Evolutionary conservation across 1,140 invertebrate genomes (phyloP), one percentile per base, ranked within the genome.

Genomic region (Drosophila insularis): DNA sequence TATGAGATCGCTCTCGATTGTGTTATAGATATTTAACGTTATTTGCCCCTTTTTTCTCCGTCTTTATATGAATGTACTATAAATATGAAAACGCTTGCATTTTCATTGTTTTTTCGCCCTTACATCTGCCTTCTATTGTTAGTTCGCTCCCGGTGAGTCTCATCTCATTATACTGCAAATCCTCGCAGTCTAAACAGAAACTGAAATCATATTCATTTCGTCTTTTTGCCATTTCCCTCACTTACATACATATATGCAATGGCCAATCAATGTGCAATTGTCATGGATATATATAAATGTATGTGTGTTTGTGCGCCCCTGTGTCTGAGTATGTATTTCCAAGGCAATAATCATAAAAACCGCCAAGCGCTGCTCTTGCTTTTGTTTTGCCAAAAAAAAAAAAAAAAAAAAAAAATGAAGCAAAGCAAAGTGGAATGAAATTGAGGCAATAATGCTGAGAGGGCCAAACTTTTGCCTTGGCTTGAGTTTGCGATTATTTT

Each of bases 341-440:
- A 71, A 78, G 59, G 81, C 82, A 86, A 86, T 86, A 86, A 87
- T 87, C 82, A 86, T 86, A 86, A 86, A 86, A 86, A 87, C 82
- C 81, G 81, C 68, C 78, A 86, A 86, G 71, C 68, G 68, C 63
- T 86, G 87, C 81, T 80, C 56, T 75, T 70, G 58, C 40, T 68
- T 79, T 67, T 85, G 39, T 68, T 54, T 58, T 63, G 60, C 60
- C 40, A 46, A 19, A 60, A 39, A 56, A 23, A 39, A 59, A 7
- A 39, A 32, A 39, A 19, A 31, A 59, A 59, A 58, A 10, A 58
- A 58, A 58, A n/a, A n/a, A n/a, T n/a, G n/a, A n/a, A 46, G 19
- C 43, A 37, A 37, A 27, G 2, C 43, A 50, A 50, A 50, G 17
- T 50, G 43, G 43, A 58, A 58, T 19, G 79, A 78, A 76, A 84